Base-by-base conservation (phyloP, 1,140 invertebrate genomes). In the Drepana arcuata region DNA sequence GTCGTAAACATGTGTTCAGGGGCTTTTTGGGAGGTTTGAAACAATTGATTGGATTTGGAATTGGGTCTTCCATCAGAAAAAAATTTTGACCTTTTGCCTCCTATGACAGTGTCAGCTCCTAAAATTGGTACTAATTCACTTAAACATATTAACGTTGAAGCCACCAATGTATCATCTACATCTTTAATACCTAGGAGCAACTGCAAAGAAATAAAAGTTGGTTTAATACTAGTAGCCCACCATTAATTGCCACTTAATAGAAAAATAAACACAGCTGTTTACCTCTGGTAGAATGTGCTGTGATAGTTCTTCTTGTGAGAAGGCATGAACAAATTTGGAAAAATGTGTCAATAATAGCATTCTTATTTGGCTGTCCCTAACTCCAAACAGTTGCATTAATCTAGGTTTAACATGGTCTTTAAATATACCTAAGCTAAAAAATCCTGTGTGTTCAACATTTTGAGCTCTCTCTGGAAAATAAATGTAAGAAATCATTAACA, bases 171-270 rank as follows among this genome's bases (percentile, higher is more conserved):
- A 64, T 96, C 92, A 66, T 93, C 90, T 0, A 87, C 90, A 50
- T 95, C 93, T 69, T 92, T 92, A 45, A 95, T 92, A 2, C 93
- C 93, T 10, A 94, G 85, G 5, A 94, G 83, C n/a, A 95, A 67
- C 87, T 92, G 74, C 37, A 86, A 86, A 42, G 35, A n/a, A n/a
- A n/a, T n/a, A 10, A 14, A 16, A 0, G 16, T n/a, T 27, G 25
- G 14, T 7, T 7, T 13, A 16, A 16, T 25, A 6, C 2, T 14
- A 3, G 26, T 16, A 7, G 7, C 2, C 4, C 12, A 27, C 13
- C 7, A 29, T 14, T 11, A 14, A 11, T 12, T 29, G n/a, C 9
- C 3, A 3, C 9, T 6, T 5, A 4, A 27, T 2, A n/a, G 12
- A 29, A 7, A 14, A 7, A 1, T 13, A 29, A 29, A 29, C 13